phyloP scores from a whole-genome alignment of 2,888 invertebrate species.

The Xylota sylvarum region DNA sequence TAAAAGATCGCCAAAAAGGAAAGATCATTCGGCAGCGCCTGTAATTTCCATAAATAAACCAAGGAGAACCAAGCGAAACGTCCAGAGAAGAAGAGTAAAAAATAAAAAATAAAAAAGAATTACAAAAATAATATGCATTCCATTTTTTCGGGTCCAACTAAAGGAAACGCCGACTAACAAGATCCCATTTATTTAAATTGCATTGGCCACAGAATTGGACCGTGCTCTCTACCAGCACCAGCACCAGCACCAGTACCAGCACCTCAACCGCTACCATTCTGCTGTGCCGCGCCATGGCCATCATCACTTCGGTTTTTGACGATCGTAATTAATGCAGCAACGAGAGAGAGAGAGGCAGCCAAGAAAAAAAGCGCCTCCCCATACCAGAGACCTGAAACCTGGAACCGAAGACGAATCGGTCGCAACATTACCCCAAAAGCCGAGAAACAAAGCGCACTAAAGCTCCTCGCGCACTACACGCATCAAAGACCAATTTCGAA shows the following conservation, averaged over 20 bases:
- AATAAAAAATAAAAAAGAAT: slow-evolving; percentile 41
- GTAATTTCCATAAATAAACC: slow-evolving; percentile 77
- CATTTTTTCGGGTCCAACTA: slow-evolving; percentile 70
- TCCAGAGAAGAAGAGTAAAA: slow-evolving; percentile 47
- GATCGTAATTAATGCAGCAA: slow-evolving; percentile 75
- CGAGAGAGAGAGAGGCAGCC: slow-evolving; percentile 36
- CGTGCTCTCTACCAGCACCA: slow-evolving; percentile 73
- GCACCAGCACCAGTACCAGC: slow-evolving; percentile 19
- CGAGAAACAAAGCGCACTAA: slow-evolving; percentile 66
- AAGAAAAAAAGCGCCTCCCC: slow-evolving; percentile 60
- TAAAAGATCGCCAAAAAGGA: slow-evolving; percentile 64
- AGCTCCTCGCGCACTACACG: slow-evolving; percentile 66
- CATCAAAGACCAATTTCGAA: slow-evolving; percentile 77
- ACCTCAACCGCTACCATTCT: slow-evolving; percentile 57
- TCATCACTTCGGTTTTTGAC: slow-evolving; percentile 74
- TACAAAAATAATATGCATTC: slow-evolving; percentile 75
- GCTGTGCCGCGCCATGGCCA: slow-evolving; percentile 57
- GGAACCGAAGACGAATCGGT: slow-evolving; percentile 20
- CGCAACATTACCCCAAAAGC: slow-evolving; percentile 42
- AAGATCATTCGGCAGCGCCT: slow-evolving; percentile 75
- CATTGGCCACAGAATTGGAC: slow-evolving; percentile 77
- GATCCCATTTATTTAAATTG: slow-evolving; percentile 77
- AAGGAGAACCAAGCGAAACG: slow-evolving; percentile 48
- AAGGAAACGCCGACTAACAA: slow-evolving; percentile 75
- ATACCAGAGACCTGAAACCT: slow-evolving; percentile 45